These are phyloP conservation scores for Pipistrellus pipistrellus DNA, from an alignment of 2,797 vertebrate species.

Conservation along the genomic window DNA sequence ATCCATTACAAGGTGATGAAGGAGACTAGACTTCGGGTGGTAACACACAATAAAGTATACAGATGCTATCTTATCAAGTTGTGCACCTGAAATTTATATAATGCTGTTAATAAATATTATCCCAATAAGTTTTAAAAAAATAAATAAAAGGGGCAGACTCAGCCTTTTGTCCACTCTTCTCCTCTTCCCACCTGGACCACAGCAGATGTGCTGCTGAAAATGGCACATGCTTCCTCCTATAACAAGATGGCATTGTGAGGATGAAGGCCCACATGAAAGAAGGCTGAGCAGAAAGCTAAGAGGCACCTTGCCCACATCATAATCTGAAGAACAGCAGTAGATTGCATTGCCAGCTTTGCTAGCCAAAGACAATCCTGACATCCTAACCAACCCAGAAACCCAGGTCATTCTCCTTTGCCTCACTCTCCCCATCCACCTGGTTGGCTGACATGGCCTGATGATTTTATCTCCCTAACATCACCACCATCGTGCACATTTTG, in stretches of 20 bases:
- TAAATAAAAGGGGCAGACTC: neutral
- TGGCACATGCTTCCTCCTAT: neutral
- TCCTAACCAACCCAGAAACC: neutral
- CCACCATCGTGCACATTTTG: neutral
- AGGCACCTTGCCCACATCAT: neutral
- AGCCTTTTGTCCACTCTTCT: neutral
- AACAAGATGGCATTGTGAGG: neutral
- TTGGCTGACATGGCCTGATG: neutral
- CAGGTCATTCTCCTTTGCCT: neutral
- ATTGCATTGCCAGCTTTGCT: neutral
- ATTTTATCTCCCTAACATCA: neutral
- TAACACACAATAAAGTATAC: neutral
- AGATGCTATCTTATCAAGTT: neutral
- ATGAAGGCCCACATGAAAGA: neutral
- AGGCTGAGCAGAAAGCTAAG: neutral
- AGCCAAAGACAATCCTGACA: neutral
- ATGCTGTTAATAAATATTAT: neutral
- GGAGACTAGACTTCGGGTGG: neutral
- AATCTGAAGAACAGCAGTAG: neutral
- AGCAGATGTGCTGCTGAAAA: neutral
- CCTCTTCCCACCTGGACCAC: neutral
- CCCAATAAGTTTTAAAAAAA: neutral
- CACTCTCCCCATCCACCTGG: neutral
- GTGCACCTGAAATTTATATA: neutral
- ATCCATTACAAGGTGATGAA: neutral